A percentile compares a stretch with the other conserved stretches of the same genome.
Evolutionary conservation across 1,140 invertebrate species (phyloP).

Genomic region (Pseudoatta argentina): DNA sequence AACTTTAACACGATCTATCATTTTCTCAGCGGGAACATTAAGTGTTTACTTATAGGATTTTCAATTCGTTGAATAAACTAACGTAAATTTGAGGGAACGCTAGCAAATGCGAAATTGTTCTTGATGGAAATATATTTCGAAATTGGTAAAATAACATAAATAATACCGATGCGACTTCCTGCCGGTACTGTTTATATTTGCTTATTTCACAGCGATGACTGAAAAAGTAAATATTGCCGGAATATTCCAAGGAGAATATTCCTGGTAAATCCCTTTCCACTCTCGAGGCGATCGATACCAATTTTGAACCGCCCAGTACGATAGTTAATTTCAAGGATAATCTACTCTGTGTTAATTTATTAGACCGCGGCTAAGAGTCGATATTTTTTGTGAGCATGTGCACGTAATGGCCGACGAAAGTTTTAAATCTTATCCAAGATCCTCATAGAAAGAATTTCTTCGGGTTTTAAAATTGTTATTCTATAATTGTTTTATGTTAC

Average conservation of each 20-base stretch:
- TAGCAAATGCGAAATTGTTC: neutral
- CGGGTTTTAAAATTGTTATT: neutral
- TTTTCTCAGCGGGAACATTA: neutral
- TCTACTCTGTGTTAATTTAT: constrained; percentile 47
- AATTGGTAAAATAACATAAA: constrained; percentile 25
- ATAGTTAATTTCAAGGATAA: constrained; percentile 51
- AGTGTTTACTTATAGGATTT: constrained; percentile 31
- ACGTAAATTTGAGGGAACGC: neutral
- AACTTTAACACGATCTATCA: constrained; percentile 19
- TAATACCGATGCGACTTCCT: neutral
- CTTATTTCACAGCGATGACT: constrained; percentile 6
- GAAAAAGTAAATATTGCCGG: constrained; percentile 13
- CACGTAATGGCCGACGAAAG: neutral
- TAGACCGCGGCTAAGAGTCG: neutral
- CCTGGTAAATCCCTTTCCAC: neutral
- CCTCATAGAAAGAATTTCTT: neutral
- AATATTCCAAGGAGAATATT: constrained; percentile 19
- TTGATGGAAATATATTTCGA: neutral
- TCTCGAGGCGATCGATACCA: constrained; percentile 34
- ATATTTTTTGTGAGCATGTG: neutral
- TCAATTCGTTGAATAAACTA: neutral
- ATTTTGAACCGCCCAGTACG: constrained; percentile 25
- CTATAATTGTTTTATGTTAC: neutral
- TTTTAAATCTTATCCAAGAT: neutral
- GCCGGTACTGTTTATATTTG: constrained; percentile 16